Percentiles rank a stretch among this genome's conserved stretches.
These are phyloP conservation scores for Agrochola litura DNA, from an alignment of 2,888 invertebrate species.

Conservation along the genomic window DNA sequence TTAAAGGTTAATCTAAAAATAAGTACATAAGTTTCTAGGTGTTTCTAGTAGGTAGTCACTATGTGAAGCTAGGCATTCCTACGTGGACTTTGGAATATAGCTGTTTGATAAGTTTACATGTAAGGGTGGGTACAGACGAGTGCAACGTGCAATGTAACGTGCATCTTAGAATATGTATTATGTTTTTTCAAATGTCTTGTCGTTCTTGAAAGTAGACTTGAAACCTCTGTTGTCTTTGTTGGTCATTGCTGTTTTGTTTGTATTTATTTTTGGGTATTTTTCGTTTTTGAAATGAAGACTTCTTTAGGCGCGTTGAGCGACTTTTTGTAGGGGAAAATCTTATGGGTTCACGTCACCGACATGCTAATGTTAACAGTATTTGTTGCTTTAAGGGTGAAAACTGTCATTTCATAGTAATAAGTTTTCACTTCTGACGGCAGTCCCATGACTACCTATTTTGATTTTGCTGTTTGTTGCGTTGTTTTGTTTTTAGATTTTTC, in stretches of 20 bases:
- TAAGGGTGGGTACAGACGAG: conserved; percentile 12
- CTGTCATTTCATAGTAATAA: neutral
- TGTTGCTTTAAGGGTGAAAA: neutral
- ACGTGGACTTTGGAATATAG: conserved; percentile 81
- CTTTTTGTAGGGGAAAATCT: neutral
- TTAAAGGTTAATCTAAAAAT: conserved; percentile 56
- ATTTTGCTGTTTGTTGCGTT: too few species aligned
- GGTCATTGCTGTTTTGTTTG: neutral
- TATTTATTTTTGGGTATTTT: neutral
- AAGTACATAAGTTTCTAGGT: conserved; percentile 62
- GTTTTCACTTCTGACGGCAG: neutral
- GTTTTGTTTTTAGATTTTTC: too few species aligned
- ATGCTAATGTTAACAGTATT: neutral
- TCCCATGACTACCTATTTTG: neutral
- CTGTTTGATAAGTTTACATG: conserved; percentile 71
- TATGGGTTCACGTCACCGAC: neutral
- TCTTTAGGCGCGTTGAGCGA: neutral
- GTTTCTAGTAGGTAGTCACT: conserved; percentile 56
- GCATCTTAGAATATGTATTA: neutral
- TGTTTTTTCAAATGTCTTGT: neutral
- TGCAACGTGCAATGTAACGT: conserved; percentile 16
- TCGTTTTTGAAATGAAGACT: neutral
- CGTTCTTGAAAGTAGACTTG: neutral
- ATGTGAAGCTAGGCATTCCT: conserved; percentile 67
- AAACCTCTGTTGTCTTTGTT: neutral